Conservation (phyloP, 2,888 invertebrate species). For the Cosmia pyralina region DNA sequence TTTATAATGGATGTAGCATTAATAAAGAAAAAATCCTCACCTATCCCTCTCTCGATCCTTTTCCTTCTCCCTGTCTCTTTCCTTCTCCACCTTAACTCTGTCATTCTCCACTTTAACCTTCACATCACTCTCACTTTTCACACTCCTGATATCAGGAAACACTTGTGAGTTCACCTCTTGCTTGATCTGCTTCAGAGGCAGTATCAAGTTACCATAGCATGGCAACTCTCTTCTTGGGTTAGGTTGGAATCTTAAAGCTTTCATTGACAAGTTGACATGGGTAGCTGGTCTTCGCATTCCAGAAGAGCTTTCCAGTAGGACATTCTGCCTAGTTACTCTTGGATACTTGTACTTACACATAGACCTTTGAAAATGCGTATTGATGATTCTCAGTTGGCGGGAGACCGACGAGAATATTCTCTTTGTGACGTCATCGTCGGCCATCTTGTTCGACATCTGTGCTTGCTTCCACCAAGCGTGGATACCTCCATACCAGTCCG, state of each 20-base stretch:
- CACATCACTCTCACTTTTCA: slow-evolving; percentile 73
- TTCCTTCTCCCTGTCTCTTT: slow-evolving; percentile 75
- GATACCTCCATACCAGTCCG: slow-evolving; percentile 81
- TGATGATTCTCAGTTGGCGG: slow-evolving; percentile 84
- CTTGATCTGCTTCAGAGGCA: slow-evolving; percentile 83
- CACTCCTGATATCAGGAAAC: slow-evolving; percentile 76
- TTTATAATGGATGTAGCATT: not conserved
- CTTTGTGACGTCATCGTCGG: slow-evolving; percentile 81
- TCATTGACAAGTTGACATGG: slow-evolving; percentile 79
- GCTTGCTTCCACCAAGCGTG: slow-evolving; percentile 82
- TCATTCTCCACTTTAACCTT: slow-evolving; percentile 78
- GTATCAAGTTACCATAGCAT: slow-evolving; percentile 87
- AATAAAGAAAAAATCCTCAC: slow-evolving; percentile 32
- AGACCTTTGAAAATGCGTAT: slow-evolving; percentile 81
- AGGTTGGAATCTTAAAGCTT: slow-evolving; percentile 84
- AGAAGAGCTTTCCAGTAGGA: slow-evolving; percentile 79
- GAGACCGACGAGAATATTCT: slow-evolving; percentile 85
- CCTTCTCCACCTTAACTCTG: slow-evolving; percentile 74
- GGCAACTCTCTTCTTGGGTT: slow-evolving; percentile 84
- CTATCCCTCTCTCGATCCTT: slow-evolving; percentile 67
- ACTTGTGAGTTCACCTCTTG: slow-evolving; percentile 80
- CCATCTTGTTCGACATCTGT: slow-evolving; percentile 74
- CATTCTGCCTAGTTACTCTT: slow-evolving; percentile 84
- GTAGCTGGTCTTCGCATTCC: slow-evolving; percentile 78
- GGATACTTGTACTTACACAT: slow-evolving; percentile 87